Conservation (phyloP, 2,888 invertebrate genomes). For the Thysanoteuthis rhombus region DNA sequence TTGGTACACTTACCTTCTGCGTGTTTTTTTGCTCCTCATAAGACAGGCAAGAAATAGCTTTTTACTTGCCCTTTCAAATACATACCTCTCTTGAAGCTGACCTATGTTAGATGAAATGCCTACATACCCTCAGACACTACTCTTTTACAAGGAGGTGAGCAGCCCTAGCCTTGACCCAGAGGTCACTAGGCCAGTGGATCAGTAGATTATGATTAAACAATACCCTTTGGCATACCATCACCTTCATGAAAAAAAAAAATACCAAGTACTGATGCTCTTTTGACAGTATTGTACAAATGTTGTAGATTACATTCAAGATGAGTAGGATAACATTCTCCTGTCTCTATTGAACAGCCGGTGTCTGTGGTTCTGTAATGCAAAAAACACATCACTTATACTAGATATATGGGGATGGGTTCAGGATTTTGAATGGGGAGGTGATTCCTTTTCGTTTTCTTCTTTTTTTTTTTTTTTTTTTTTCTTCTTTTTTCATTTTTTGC, state of each 20-base stretch:
- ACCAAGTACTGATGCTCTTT: background rate
- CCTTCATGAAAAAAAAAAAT: background rate
- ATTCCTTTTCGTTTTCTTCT: too few species aligned
- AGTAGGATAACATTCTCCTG: too few species aligned
- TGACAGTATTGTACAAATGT: background rate
- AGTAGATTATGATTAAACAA: background rate
- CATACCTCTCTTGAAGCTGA: background rate
- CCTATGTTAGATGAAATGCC: background rate
- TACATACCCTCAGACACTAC: background rate
- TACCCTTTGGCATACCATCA: background rate
- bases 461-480: too few species aligned
- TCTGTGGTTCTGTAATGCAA: too few species aligned
- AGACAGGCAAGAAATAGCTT: background rate
- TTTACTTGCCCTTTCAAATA: background rate
- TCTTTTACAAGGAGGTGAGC: background rate
- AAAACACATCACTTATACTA: too few species aligned
- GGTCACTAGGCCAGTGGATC: constrained; percentile 12
- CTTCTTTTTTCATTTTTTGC: too few species aligned
- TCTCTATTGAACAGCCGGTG: too few species aligned
- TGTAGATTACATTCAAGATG: background rate
- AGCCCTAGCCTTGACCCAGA: background rate
- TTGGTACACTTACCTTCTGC: too few species aligned
- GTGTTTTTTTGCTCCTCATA: too few species aligned
- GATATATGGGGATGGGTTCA: too few species aligned
- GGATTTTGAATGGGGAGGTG: too few species aligned